Conservation (phyloP, 1,140 invertebrate species). For the Plutomurus gul region DNA sequence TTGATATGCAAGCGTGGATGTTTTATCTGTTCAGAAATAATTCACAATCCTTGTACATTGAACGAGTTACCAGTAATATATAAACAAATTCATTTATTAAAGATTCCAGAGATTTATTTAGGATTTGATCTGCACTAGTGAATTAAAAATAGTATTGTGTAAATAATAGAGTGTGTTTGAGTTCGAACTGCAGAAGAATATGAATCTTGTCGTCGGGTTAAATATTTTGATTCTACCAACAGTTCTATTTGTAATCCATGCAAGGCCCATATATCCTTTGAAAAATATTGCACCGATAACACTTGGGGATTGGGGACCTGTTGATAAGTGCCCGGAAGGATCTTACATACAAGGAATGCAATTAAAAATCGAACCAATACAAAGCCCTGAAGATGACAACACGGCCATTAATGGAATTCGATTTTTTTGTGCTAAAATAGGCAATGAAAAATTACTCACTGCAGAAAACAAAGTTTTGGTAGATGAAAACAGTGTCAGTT, state of each 20-base stretch:
- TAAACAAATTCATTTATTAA: no score
- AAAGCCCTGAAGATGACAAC: constrained; percentile 36
- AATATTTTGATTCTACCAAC: neutral
- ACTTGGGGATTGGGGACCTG: constrained; percentile 39
- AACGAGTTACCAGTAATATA: no score
- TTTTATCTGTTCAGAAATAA: neutral
- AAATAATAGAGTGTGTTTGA: no score
- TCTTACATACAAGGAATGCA: constrained; percentile 39
- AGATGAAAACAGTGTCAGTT: neutral
- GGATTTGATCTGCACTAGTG: no score
- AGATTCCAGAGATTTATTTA: no score
- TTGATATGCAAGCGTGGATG: neutral
- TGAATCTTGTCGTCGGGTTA: no score
- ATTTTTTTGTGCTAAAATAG: constrained; percentile 39
- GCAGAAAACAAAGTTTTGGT: neutral
- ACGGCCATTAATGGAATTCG: constrained; percentile 39
- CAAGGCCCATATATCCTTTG: no score
- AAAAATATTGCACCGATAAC: neutral
- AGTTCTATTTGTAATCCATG: no score
- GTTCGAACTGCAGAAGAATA: no score
- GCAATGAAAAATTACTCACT: neutral
- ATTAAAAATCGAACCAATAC: constrained; percentile 25
- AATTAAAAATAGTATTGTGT: no score
- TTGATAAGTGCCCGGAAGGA: constrained; percentile 22
- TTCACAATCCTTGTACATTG: no score